These are phyloP conservation scores for Varanus komodoensis DNA, from an alignment of 2,113 vertebrate species.

Conservation along the genomic window DNA sequence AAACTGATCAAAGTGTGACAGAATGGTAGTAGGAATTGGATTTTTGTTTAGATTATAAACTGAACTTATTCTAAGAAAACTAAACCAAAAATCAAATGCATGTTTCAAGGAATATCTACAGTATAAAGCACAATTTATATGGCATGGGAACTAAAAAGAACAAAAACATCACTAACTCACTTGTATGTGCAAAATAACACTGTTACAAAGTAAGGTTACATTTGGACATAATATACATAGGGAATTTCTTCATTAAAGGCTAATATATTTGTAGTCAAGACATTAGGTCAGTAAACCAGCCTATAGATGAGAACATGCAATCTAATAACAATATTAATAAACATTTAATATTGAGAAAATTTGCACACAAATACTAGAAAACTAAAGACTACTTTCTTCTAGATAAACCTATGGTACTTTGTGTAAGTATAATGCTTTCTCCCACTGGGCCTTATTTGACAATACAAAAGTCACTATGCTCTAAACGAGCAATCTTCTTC, in stretches of 20 bases:
- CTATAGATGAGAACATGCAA: neutral
- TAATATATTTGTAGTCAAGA: neutral
- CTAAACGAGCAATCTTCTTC: conserved; percentile 78
- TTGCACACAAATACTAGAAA: neutral
- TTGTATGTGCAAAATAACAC: too few species aligned
- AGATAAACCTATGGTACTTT: rapidly evolving
- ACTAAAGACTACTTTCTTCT: rapidly evolving
- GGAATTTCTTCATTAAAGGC: rapidly evolving
- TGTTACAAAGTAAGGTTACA: too few species aligned
- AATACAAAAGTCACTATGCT: conserved; percentile 87
- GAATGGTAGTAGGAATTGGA: neutral
- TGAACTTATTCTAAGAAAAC: neutral
- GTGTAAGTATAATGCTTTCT: neutral
- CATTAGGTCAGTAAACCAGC: neutral
- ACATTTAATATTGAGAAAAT: neutral
- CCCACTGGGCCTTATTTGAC: conserved; percentile 65
- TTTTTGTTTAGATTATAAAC: neutral
- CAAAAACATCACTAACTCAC: rapidly evolving
- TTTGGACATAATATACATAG: rapidly evolving
- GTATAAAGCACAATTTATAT: neutral
- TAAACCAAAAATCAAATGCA: neutral
- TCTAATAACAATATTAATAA: neutral
- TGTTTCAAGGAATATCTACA: neutral
- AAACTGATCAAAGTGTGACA: neutral
- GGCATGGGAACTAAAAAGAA: rapidly evolving